Evolutionary conservation across 2,113 vertebrate species (phyloP).

Genomic region (Calyptomena viridis): DNA sequence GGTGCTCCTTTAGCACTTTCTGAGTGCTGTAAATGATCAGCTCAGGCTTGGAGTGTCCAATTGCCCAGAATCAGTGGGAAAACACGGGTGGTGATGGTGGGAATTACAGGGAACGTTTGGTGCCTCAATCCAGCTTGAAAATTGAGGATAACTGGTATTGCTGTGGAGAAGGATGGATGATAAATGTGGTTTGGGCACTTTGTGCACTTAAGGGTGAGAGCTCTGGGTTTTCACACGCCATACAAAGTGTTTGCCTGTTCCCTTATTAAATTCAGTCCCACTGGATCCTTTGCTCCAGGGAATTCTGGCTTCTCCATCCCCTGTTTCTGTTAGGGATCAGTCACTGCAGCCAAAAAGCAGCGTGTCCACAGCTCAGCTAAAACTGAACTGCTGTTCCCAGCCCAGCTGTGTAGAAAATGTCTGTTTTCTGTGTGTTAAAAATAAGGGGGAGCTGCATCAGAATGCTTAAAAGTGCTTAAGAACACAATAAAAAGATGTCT

Average conservation of each 20-base stretch:
- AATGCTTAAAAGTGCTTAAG: neutral
- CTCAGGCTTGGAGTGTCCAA: neutral
- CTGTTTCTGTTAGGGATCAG: neutral
- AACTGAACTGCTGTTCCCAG: neutral
- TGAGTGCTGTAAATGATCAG: neutral
- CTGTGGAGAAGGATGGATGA: neutral
- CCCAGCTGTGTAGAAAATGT: neutral
- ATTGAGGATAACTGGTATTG: neutral
- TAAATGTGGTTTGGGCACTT: neutral
- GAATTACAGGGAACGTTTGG: neutral
- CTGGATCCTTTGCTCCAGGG: neutral
- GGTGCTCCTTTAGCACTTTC: neutral
- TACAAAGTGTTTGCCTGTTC: neutral
- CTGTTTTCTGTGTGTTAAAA: neutral
- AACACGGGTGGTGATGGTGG: neutral
- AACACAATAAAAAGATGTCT: neutral
- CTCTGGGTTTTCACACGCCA: neutral
- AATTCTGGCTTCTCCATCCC: neutral
- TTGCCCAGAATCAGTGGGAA: neutral
- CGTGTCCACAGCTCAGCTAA: neutral
- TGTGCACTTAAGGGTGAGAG: neutral
- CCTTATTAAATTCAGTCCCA: neutral
- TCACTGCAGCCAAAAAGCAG: neutral
- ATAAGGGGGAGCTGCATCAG: neutral
- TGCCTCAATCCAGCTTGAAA: neutral